These are phyloP conservation scores for Ibidorhyncha struthersii DNA, from an alignment of 2,113 vertebrate species.

Conservation along the genomic window DNA sequence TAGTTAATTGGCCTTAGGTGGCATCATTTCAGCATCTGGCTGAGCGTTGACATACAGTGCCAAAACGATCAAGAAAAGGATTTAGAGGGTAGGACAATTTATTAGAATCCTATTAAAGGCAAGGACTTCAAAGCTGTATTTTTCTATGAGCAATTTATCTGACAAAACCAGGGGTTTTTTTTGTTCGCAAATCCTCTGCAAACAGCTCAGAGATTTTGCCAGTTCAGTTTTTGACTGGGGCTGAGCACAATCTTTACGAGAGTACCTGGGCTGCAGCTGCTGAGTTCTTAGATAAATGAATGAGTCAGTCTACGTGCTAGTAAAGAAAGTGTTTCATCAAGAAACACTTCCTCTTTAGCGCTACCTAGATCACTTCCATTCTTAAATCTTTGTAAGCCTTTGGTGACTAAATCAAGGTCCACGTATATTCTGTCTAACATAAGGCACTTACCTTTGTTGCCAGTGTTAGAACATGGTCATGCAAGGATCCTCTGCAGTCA, in stretches of 20 bases:
- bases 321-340: background rate
- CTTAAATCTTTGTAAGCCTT: background rate
- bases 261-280: background rate
- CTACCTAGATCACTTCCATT: background rate
- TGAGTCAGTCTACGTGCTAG: background rate
- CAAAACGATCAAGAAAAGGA: background rate
- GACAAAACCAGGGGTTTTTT: background rate
- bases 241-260: background rate
- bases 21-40: constrained; percentile 36
- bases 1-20: constrained; percentile 28
- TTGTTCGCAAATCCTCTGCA: background rate
- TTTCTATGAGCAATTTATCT: background rate
- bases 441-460: background rate
- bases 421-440: background rate
- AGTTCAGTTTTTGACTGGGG: background rate
- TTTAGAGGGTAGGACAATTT: background rate
- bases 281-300: background rate
- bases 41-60: background rate
- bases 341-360: background rate
- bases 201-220: background rate
- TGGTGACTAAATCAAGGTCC: background rate
- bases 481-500: background rate
- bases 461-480: background rate
- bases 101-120: background rate
- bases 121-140: background rate